phyloP scores from a whole-genome alignment of 2,888 invertebrate genomes.

The Sesia bembeciformis region DNA sequence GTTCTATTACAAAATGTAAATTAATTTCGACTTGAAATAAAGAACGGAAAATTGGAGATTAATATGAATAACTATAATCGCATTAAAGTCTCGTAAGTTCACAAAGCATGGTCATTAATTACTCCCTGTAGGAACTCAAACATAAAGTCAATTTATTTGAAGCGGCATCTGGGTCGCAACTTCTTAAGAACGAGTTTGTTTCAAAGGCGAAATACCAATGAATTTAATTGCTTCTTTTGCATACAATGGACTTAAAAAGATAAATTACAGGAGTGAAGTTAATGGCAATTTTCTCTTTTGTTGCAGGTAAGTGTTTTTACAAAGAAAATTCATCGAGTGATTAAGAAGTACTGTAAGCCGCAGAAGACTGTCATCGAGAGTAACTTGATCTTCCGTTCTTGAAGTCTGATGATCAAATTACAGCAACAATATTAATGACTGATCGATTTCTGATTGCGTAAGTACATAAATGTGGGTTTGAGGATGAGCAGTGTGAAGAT shows the following conservation, averaged over 20 bases:
- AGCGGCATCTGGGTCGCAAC: constrained; percentile 17
- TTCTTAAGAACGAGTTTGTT: constrained; percentile 15
- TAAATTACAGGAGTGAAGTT: not conserved
- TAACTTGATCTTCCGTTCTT: too few relatives aligned
- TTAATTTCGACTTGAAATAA: not conserved
- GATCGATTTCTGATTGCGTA: too few relatives aligned
- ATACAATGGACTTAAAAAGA: not conserved
- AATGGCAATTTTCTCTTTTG: not conserved
- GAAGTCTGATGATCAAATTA: too few relatives aligned
- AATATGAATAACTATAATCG: constrained; percentile 4
- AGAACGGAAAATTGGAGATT: not conserved
- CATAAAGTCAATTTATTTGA: constrained; percentile 34
- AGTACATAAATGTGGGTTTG: too few relatives aligned
- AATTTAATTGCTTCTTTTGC: constrained; percentile 16
- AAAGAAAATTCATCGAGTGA: not conserved
- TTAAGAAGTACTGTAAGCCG: too few relatives aligned
- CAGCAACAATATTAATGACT: too few relatives aligned
- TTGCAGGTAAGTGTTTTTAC: not conserved
- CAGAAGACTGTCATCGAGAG: too few relatives aligned
- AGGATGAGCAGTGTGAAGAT: too few relatives aligned
- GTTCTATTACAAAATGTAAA: too few relatives aligned
- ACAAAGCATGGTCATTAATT: constrained; percentile 27
- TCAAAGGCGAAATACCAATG: constrained; percentile 15
- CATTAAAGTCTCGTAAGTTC: constrained; percentile 9
- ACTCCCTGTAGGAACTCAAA: constrained; percentile 26